These are phyloP conservation scores for Platalea minor DNA, from an alignment of 2,797 vertebrate species.

Conservation along the genomic window DNA sequence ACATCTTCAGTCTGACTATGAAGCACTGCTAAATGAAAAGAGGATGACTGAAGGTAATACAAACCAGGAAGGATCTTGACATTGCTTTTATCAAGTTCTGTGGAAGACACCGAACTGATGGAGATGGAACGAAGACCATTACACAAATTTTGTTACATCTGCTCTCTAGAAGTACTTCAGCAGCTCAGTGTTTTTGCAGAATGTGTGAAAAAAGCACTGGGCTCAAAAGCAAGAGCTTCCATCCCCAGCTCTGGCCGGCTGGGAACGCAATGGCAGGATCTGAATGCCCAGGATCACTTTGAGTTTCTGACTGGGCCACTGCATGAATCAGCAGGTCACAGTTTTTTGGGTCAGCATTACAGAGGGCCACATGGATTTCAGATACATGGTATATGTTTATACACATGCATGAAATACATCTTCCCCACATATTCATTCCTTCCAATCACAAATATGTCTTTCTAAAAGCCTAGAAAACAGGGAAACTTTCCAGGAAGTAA, in stretches of 20 bases:
- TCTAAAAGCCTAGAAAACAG: not conserved
- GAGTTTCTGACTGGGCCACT: not conserved
- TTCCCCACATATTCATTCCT: not conserved
- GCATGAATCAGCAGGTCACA: not conserved
- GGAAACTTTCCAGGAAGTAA: not conserved
- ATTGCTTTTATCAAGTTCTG: not conserved
- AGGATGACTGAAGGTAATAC: not conserved
- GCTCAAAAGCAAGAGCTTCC: not conserved
- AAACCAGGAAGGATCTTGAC: not conserved
- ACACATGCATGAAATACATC: not conserved
- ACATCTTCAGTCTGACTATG: not conserved
- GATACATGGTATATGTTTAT: not conserved
- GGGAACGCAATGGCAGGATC: not conserved
- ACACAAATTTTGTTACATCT: not conserved
- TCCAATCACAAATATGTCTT: not conserved
- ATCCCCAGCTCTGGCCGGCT: not conserved
- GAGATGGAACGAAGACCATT: not conserved
- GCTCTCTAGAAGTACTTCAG: not conserved
- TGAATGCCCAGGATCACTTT: not conserved
- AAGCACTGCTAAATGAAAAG: not conserved
- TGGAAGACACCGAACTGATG: not conserved
- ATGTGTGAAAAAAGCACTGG: not conserved
- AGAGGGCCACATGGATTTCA: not conserved
- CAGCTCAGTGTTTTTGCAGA: not conserved
- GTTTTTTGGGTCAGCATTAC: not conserved